Percentiles rank a stretch among this genome's conserved stretches.
phyloP scores from a whole-genome alignment of 2,797 vertebrate species.

The Heliangelus exortis region DNA sequence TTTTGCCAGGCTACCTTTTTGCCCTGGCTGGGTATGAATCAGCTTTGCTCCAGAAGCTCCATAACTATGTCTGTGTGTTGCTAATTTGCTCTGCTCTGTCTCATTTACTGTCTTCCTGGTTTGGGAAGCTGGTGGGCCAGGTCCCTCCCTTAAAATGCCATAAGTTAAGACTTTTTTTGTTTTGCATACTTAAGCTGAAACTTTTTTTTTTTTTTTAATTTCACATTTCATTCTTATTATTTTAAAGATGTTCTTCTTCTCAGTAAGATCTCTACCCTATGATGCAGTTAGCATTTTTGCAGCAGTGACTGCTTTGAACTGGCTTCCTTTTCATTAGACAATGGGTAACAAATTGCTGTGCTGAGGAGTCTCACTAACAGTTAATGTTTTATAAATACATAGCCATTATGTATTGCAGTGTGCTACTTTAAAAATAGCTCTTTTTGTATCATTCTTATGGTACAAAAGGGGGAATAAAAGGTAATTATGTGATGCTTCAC shows the following conservation, averaged over 20 bases:
- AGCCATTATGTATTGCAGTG: not conserved
- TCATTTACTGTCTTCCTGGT: not conserved
- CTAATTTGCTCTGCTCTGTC: slow-evolving; percentile 19
- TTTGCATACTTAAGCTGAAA: not conserved
- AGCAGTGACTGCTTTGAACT: not conserved
- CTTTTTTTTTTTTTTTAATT: not conserved
- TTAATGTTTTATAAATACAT: slow-evolving; percentile 43
- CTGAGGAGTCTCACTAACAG: not conserved
- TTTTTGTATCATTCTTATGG: not conserved
- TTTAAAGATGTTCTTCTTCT: not conserved
- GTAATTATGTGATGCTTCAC: slow-evolving; percentile 16
- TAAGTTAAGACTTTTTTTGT: not conserved
- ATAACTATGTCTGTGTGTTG: not conserved
- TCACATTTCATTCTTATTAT: not conserved
- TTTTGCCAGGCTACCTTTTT: slow-evolving; percentile 14
- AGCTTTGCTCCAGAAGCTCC: not conserved
- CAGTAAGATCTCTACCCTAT: not conserved
- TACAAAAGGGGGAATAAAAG: slow-evolving; percentile 16
- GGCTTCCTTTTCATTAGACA: not conserved
- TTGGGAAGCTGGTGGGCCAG: not conserved
- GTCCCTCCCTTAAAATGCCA: not conserved
- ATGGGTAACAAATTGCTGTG: not conserved
- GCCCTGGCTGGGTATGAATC: not conserved
- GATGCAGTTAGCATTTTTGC: not conserved
- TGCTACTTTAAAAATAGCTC: slow-evolving; percentile 19